Evolutionary conservation across 2,113 vertebrate species (phyloP), one percentile per base, ranked within the genome.

Genomic region (Cryptoleucopteryx plumbea): DNA sequence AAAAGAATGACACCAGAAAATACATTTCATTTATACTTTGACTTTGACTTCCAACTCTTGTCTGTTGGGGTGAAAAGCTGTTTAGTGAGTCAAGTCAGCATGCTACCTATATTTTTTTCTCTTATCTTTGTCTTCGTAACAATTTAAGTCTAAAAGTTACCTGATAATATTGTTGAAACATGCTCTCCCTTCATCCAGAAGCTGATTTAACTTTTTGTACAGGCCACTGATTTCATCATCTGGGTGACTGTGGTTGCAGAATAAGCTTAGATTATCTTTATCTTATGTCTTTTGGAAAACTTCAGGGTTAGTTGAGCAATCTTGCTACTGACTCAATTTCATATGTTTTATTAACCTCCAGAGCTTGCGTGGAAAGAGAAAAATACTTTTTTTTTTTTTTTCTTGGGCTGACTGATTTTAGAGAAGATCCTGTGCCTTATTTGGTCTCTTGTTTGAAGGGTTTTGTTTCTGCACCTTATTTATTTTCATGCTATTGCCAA

Each of bases 271-370:
- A 61, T 88, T 86, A 91, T 83, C 43, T 84, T 94, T 66, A 67
- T 86, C 75, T 84, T 84, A 59, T 7, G 42, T 65, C 38, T 92
- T 94, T 78, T 86, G 78, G 86, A 94, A 94, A 82, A 92, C 38
- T 88, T 91, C 48, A 79, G 68, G 91, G 81, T 90, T 95, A 90
- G 83, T 94, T 94, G 92, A 93, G 77, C 82, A 89, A 61, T 93
- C 7, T 4, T 92, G 43, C 82, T 81, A 55, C 48, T 81, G 58
- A 81, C 29, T 94, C 63, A 71, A 42, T 75, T 93, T 84, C 88
- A n/a, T 93, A 10, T 89, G 43, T 87, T 93, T 95, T 88, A 86
- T 94, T 92, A 92, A 85, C 52, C 63, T 93, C 32, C 32, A 81
- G 73, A 91, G 48, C 25, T 73, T 73, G 20, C 8, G 2, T 67